Conservation (phyloP, 1,140 invertebrate species). For the Phymorhynchus buccinoides region DNA sequence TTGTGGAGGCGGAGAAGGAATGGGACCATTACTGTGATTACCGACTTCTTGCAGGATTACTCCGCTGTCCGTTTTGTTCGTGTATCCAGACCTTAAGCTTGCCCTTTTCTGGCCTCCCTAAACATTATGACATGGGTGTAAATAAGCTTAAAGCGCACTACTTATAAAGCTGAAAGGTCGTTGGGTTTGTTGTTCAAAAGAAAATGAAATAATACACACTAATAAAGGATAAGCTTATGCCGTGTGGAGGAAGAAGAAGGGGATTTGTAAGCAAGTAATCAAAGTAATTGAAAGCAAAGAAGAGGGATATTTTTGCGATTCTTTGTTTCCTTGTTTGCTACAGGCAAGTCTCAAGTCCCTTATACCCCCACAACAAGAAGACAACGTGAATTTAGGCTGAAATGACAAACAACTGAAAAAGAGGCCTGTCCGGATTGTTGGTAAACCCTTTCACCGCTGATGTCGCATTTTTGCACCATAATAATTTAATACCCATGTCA, state of each 20-base stretch:
- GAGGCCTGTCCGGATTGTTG: conserved; percentile 3
- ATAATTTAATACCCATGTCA: no score
- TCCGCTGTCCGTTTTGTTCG: conserved; percentile 36
- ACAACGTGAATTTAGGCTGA: no score
- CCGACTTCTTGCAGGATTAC: conserved; percentile 38
- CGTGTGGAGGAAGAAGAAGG: conserved; percentile 3
- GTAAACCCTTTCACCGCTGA: no score
- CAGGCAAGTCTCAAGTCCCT: no score
- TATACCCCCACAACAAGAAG: no score
- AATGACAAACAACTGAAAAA: no score
- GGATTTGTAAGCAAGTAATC: conserved; percentile 39
- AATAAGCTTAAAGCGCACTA: conserved; percentile 31
- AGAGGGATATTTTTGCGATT: no score
- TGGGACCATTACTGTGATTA: conserved; percentile 36
- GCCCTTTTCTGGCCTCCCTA: conserved; percentile 30
- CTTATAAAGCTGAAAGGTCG: no score
- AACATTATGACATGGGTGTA: conserved; percentile 42
- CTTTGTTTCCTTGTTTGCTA: no score
- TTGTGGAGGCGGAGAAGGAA: conserved; percentile 9
- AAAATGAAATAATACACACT: conserved; percentile 41
- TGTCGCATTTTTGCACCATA: no score
- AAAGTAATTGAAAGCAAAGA: conserved; percentile 39
- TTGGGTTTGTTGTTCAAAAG: conserved; percentile 29
- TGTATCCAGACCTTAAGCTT: conserved; percentile 17
- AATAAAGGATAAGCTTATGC: conserved; percentile 30